These are phyloP conservation scores for Coreius guichenoti DNA, from an alignment of 2,797 vertebrate species.

Conservation along the genomic window DNA sequence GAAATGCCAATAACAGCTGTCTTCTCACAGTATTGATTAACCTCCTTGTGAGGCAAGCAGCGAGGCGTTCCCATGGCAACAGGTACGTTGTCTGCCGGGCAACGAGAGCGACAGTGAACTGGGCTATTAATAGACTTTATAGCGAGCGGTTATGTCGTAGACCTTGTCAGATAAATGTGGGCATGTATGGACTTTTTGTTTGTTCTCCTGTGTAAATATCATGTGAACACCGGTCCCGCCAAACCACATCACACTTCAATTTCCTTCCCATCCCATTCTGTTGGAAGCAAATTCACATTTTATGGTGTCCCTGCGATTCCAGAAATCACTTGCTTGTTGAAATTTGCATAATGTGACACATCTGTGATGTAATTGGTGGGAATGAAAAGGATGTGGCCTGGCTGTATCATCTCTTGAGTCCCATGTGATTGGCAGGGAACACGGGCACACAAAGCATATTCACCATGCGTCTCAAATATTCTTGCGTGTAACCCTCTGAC, in stretches of 20 bases:
- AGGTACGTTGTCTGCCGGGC: constrained; percentile 74
- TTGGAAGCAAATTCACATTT: constrained; percentile 11
- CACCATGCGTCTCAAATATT: constrained; percentile 9
- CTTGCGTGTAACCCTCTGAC: not conserved
- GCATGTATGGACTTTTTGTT: constrained; percentile 64
- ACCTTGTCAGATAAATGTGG: constrained; percentile 65
- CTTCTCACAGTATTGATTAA: constrained; percentile 70
- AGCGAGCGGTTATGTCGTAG: constrained; percentile 64
- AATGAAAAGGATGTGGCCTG: constrained; percentile 35
- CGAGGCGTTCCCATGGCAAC: constrained; percentile 79
- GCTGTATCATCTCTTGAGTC: constrained; percentile 4
- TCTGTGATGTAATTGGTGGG: constrained; percentile 41
- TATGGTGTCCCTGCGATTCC: constrained; percentile 14
- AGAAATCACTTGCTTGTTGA: constrained; percentile 22
- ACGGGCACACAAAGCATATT: constrained; percentile 13
- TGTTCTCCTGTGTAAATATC: constrained; percentile 56
- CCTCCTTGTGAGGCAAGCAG: constrained; percentile 66
- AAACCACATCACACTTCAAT: not conserved
- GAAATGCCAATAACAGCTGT: constrained; percentile 51
- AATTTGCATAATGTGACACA: constrained; percentile 39
- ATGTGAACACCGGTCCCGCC: constrained; percentile 26
- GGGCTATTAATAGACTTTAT: constrained; percentile 81
- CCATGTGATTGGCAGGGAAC: constrained; percentile 33
- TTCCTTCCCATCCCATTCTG: not conserved
- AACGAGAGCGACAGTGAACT: constrained; percentile 58